Conservation (phyloP, 2,113 vertebrate genomes). For the Limanda limanda region DNA sequence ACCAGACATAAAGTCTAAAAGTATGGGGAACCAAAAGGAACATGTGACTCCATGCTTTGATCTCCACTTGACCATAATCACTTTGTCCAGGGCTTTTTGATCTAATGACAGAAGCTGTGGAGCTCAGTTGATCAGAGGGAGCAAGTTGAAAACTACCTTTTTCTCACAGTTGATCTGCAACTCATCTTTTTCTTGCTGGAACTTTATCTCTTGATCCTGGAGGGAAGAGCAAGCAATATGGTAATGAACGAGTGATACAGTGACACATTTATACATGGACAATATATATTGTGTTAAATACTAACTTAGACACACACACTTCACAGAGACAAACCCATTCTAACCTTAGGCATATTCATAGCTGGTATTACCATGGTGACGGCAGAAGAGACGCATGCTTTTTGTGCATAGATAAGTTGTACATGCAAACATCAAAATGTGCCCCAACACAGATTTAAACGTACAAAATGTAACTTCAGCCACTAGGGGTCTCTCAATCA, state of each 20-base stretch:
- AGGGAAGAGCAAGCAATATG: slow-evolving; percentile 9
- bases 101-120: slow-evolving; percentile 32
- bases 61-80: slow-evolving; percentile 52
- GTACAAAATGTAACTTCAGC: too few species aligned
- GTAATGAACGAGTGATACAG: background rate
- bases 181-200: slow-evolving; percentile 86
- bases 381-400: background rate
- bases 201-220: slow-evolving; percentile 88
- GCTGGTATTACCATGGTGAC: too few species aligned
- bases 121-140: slow-evolving; percentile 15
- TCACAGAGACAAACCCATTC: too few species aligned
- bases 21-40: slow-evolving; percentile 28
- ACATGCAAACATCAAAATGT: background rate
- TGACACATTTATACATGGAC: background rate
- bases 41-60: slow-evolving; percentile 53
- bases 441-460: too few species aligned
- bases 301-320: background rate
- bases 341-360: too few species aligned
- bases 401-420: background rate
- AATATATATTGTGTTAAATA: background rate
- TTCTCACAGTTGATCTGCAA: slow-evolving; percentile 85
- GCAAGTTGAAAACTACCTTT: slow-evolving; percentile 83
- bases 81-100: slow-evolving; percentile 30
- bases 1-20: slow-evolving; percentile 42
- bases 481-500: too few species aligned